Evolutionary conservation across 2,888 invertebrate species (phyloP), one percentile per base, ranked within the genome.

Genomic region (Busseola fusca): DNA sequence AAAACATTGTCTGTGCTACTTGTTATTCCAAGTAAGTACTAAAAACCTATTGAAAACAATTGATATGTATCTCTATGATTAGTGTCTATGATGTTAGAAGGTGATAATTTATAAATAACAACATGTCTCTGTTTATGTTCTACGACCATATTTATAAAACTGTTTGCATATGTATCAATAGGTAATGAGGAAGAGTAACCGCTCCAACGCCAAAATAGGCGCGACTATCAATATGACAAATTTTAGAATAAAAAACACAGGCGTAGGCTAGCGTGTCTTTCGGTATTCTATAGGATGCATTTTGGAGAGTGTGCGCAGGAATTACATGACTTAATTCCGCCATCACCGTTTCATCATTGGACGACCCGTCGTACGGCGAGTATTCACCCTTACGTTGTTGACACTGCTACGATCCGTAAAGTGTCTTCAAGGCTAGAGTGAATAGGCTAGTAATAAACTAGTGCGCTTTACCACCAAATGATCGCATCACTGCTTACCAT

Each of bases 41-140:
- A 56, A 63, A 14, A 30, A 77, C 56, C 72, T 72, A 78, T 58
- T 76, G 56, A 70, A 62, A 56, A 69, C 60, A 59, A 65, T 62
- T 66, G 74, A 80, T 72, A 67, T n/a, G 30, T 74, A 76, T 82
- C 83, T 59, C 52, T 65, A 72, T 70, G 69, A 74, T 54, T 52
- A 71, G 73, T 82, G 69, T 37, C 48, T 64, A 27, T 14, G 65
- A 71, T 77, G 48, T 69, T 66, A 64, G 74, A 56, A 56, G 60
- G 60, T 58, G 69, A 76, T 80, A 80, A 76, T 64, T 66, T 71
- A 70, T 70, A 76, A 82, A 69, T 74, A 76, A 69, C 63, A 62
- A 64, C 56, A 69, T 80, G 74, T 72, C 76, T 50, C 52, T 50
- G 40, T 70, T 69, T 58, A 75, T 75, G 63, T 66, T 65, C 62